phyloP scores from a whole-genome alignment of 1,140 invertebrate species.

The Ooceraea biroi region DNA sequence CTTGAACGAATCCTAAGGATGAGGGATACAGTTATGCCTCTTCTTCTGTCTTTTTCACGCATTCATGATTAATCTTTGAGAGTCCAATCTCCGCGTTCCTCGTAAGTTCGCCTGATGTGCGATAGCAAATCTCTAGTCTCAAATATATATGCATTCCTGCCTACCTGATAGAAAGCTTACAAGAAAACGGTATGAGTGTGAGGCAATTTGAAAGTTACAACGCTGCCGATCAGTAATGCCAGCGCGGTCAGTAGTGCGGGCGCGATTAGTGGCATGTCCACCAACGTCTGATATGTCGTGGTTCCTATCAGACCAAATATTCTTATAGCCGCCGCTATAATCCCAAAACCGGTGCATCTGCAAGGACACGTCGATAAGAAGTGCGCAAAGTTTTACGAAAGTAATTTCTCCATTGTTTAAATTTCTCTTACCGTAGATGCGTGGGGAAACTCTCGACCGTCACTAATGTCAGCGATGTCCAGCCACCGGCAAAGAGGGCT shows the following conservation, averaged over 20 bases:
- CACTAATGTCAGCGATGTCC: slow-evolving; percentile 80
- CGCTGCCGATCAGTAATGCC: slow-evolving; percentile 78
- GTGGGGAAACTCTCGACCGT: slow-evolving; percentile 82
- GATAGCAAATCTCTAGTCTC: slow-evolving; percentile 1
- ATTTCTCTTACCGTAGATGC: slow-evolving; percentile 78
- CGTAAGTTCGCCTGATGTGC: background rate
- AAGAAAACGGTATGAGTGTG: slow-evolving; percentile 82
- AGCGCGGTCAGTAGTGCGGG: slow-evolving; percentile 80
- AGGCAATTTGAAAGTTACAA: slow-evolving; percentile 81
- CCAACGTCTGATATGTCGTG: slow-evolving; percentile 80
- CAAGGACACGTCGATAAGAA: slow-evolving; percentile 15
- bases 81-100: background rate
- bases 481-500: slow-evolving; percentile 79
- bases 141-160: background rate
- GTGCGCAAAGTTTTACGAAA: background rate
- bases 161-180: slow-evolving; percentile 68
- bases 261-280: slow-evolving; percentile 78
- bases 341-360: slow-evolving; percentile 82
- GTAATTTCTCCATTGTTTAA: background rate
- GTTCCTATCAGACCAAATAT: slow-evolving; percentile 81
- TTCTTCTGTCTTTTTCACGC: background rate
- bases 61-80: slow-evolving; percentile 9
- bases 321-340: slow-evolving; percentile 80
- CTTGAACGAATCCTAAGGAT: slow-evolving; percentile 30
- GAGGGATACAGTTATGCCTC: background rate